A percentile compares a stretch with the other conserved stretches of the same genome.
Conservation (phyloP, 2,888 invertebrate genomes). For the Leistus spinibarbis region DNA sequence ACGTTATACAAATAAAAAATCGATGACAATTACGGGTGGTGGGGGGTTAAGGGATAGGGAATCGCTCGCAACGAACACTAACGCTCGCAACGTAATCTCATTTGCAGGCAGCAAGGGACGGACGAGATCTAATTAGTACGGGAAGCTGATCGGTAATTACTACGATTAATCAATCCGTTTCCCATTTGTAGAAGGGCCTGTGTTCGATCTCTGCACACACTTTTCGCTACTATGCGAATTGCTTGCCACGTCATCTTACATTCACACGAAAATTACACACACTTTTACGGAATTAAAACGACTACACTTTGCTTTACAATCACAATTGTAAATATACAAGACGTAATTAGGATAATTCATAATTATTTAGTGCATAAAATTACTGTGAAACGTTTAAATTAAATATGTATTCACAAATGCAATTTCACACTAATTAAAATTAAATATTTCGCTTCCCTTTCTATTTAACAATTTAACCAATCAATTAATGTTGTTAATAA, state of each 20-base stretch:
- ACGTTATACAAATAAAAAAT: slow-evolving; percentile 59
- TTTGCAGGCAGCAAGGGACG: slow-evolving; percentile 50
- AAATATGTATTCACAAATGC: too few relatives aligned
- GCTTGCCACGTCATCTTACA: not conserved
- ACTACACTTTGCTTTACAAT: not conserved
- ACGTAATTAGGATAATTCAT: too few relatives aligned
- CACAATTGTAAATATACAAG: too few relatives aligned
- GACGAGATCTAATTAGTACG: slow-evolving; percentile 43
- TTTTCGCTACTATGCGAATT: not conserved
- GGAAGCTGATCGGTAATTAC: slow-evolving; percentile 63
- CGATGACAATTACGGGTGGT: slow-evolving; percentile 60
- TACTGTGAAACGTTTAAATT: too few relatives aligned
- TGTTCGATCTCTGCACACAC: slow-evolving; percentile 2
- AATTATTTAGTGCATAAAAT: too few relatives aligned
- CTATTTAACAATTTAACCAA: too few relatives aligned
- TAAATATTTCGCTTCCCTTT: too few relatives aligned
- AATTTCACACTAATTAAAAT: too few relatives aligned
- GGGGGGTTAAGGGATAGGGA: slow-evolving; percentile 50
- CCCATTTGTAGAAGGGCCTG: slow-evolving; percentile 43
- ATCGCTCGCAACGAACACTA: slow-evolving; percentile 47
- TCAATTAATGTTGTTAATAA: too few relatives aligned
- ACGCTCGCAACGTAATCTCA: slow-evolving; percentile 57
- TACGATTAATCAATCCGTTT: slow-evolving; percentile 63
- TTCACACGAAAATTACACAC: not conserved
- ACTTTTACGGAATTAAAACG: not conserved